Base-by-base conservation (phyloP, 2,888 invertebrate species). In the Ecdyonurus torrentis region DNA sequence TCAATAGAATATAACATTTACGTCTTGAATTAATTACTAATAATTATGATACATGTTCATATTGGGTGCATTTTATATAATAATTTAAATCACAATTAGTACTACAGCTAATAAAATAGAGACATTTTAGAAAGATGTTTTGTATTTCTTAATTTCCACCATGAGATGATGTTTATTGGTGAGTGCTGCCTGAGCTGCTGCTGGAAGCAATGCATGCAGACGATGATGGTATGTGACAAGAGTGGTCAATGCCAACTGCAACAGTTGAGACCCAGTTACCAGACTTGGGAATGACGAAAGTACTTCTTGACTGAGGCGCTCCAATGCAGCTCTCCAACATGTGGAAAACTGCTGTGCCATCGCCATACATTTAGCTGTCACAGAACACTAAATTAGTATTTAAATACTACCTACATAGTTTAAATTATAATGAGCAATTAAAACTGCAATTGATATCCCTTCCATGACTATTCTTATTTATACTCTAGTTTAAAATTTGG, bases 131-230 rank as follows among this genome's bases (percentile, higher is more conserved):
- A 91, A 98, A 75, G 88, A 91, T 5, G 93, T 93, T 78, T 98
- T 99, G 76, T 97, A 97, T 78, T 98, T 98, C 76, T 99, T 99
- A 67, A 99, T 91, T 80, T 99, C 98, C 1, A 97, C 94, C 93
- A 98, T 98, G 65, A 99, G 90, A 65, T 96, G 92, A 78, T 99
- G 99, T 71, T 97, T 94, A 74, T 98, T 98, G 2, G 97, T 93
- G 62, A 99, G 81, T 74, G 97, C 94, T 5, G 91, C 88, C 67
- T 89, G 80, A 1, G 86, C 85, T 72, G 86, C 86, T 20, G 93
- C 91, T 7, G 91, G 87, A 23, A 99, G 77, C 23, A 98, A 80
- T 75, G 98, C 97, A 69, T 94, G 93, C 74, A 99, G 96, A 70
- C 95, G 84, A 74, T 98, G 93, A 74, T 99, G 98, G 78, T 98